Percentiles rank a stretch among this genome's conserved stretches.
These are phyloP conservation scores for Volucella inanis DNA, from an alignment of 2,888 invertebrate species.

Conservation along the genomic window DNA sequence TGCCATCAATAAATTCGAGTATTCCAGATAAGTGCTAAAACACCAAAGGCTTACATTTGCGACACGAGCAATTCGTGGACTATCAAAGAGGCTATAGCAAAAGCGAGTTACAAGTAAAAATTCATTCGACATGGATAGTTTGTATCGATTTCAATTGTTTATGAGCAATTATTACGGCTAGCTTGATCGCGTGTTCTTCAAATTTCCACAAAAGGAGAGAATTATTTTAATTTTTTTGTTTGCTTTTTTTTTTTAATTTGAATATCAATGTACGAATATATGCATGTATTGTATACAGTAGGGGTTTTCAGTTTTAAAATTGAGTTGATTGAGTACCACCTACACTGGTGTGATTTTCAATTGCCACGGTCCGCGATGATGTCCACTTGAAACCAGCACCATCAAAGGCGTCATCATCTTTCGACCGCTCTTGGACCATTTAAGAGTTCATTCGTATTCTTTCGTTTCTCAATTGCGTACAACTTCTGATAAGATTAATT, in stretches of 20 bases:
- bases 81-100: constrained; percentile 4
- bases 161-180: constrained; percentile 49
- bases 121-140: constrained; percentile 26
- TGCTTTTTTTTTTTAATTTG: too few relatives aligned
- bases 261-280: too few relatives aligned
- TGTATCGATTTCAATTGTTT: constrained; percentile 64
- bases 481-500: constrained; percentile 66
- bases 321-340: constrained; percentile 53
- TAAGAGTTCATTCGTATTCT: constrained; percentile 50
- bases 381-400: constrained; percentile 59
- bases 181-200: constrained; percentile 54
- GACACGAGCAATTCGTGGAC: constrained; percentile 21
- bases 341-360: constrained; percentile 55
- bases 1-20: constrained; percentile 20
- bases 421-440: constrained; percentile 47
- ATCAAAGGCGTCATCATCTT: constrained; percentile 57
- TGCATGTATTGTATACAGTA: too few relatives aligned
- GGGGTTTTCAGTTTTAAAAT: neutral
- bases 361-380: constrained; percentile 37
- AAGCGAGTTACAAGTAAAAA: constrained; percentile 27
- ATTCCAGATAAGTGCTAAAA: constrained; percentile 43
- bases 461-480: constrained; percentile 42
- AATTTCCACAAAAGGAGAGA: constrained; percentile 1
- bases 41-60: constrained; percentile 30
- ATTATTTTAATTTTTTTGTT: neutral